A percentile compares a stretch with the other conserved stretches of the same genome.
Conservation (phyloP, 2,797 vertebrate genomes). For the Lutjanus campechanus region DNA sequence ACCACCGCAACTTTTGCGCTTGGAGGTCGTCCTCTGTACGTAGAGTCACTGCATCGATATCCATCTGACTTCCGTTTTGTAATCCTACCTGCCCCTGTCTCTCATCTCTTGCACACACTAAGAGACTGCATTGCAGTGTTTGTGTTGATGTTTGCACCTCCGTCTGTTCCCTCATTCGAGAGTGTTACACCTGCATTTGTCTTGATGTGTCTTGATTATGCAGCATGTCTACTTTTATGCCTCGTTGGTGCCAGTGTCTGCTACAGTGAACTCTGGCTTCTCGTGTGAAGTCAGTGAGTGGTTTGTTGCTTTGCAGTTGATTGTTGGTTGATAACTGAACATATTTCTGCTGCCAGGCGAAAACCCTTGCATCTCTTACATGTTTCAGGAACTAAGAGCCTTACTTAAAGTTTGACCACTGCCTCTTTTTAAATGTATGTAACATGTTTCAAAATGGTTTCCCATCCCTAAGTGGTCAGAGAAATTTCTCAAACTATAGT, state of each 20-base stretch:
- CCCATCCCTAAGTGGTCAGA: not conserved
- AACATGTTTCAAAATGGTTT: constrained; percentile 19
- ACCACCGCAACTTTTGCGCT: constrained; percentile 82
- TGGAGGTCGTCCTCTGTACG: constrained; percentile 84
- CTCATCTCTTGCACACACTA: constrained; percentile 35
- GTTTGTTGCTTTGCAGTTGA: constrained; percentile 30
- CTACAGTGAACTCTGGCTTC: constrained; percentile 19
- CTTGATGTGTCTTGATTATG: constrained; percentile 34
- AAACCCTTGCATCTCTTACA: constrained; percentile 10
- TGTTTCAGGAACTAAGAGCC: constrained; percentile 5
- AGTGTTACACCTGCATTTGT: constrained; percentile 42
- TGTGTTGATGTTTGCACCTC: constrained; percentile 52
- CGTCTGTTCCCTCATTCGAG: constrained; percentile 39
- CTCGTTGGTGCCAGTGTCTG: constrained; percentile 25
- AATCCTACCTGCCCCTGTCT: constrained; percentile 40
- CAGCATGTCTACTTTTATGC: constrained; percentile 52
- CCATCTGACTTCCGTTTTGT: constrained; percentile 62
- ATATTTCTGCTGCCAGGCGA: constrained; percentile 2
- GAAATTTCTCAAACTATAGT: not conserved
- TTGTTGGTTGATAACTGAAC: constrained; percentile 1
- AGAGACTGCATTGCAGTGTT: constrained; percentile 66
- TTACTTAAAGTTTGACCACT: constrained; percentile 9
- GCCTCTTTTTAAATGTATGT: constrained; percentile 20
- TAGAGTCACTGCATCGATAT: constrained; percentile 73
- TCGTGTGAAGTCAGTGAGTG: constrained; percentile 41